These are phyloP conservation scores for Gnatocerus cornutus DNA, from an alignment of 2,888 invertebrate species.

Conservation along the genomic window DNA sequence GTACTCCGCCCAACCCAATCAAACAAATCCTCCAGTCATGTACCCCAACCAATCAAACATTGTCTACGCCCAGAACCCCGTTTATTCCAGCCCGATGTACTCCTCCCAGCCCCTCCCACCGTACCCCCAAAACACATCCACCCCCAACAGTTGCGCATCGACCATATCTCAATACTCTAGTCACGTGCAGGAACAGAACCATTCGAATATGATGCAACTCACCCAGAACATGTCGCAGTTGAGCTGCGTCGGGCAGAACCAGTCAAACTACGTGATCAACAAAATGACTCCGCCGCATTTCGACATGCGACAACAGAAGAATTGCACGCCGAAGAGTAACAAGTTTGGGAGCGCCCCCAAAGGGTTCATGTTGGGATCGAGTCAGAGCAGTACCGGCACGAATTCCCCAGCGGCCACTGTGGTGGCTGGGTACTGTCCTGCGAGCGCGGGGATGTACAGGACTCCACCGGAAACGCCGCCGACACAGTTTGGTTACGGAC, in stretches of 20 bases:
- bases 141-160: constrained; percentile 63
- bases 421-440: constrained; percentile 64
- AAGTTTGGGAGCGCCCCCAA: constrained; percentile 56
- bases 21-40: constrained; percentile 59
- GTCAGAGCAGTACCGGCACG: constrained; percentile 69
- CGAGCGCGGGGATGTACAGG: constrained; percentile 59
- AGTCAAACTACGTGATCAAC: constrained; percentile 33
- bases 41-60: constrained; percentile 61
- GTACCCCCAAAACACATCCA: constrained; percentile 61
- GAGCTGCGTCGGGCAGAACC: constrained; percentile 48
- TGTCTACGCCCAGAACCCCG: constrained; percentile 62
- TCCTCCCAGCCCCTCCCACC: constrained; percentile 40
- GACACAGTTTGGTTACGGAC: constrained; percentile 61
- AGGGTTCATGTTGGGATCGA: constrained; percentile 62
- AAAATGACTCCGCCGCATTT: constrained; percentile 48
- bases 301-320: constrained; percentile 53
- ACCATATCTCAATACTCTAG: constrained; percentile 49
- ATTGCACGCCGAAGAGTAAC: constrained; percentile 54
- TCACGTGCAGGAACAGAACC: constrained; percentile 48
- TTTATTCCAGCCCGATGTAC: constrained; percentile 47
- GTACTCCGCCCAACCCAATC: constrained; percentile 57
- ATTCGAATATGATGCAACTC: constrained; percentile 55
- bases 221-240: constrained; percentile 61
- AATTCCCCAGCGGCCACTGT: constrained; percentile 69
- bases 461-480: constrained; percentile 69